Conservation (phyloP, 1,140 invertebrate species). For the Magallana gigas region DNA sequence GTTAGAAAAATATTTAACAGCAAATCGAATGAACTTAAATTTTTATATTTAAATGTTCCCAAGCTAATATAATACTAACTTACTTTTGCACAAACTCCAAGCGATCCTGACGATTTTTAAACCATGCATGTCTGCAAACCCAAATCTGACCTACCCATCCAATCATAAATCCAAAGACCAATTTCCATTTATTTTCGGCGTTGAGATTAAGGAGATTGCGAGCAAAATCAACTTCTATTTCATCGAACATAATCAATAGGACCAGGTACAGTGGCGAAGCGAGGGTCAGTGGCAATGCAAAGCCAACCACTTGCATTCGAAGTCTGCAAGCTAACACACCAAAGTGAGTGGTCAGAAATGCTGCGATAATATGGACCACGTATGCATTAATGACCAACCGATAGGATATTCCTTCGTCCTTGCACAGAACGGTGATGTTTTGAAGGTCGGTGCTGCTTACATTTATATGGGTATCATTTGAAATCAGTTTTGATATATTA, state of each 20-base stretch:
- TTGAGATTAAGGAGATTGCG: conserved; percentile 14
- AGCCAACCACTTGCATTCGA: conserved; percentile 64
- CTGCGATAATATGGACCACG: conserved; percentile 59
- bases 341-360: conserved; percentile 63
- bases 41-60: not conserved
- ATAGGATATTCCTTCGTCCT: not conserved
- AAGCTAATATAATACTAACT: not conserved
- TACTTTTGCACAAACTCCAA: conserved; percentile 53
- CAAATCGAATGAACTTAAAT: not conserved
- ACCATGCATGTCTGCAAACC: conserved; percentile 15
- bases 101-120: conserved; percentile 11
- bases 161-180: not conserved
- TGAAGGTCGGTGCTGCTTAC: not conserved
- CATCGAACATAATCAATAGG: conserved; percentile 44
- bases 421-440: not conserved
- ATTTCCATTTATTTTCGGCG: conserved; percentile 44
- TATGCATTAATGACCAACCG: conserved; percentile 36
- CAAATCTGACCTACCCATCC: conserved; percentile 11
- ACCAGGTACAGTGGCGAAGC: conserved; percentile 59
- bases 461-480: not conserved
- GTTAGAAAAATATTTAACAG: no score
- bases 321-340: conserved; percentile 64
- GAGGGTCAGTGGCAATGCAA: conserved; percentile 62
- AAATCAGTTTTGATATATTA: not conserved
- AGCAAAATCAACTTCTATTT: not conserved